These are phyloP conservation scores for Pseudoatta argentina DNA, from an alignment of 1,140 invertebrate genomes.

Conservation along the genomic window DNA sequence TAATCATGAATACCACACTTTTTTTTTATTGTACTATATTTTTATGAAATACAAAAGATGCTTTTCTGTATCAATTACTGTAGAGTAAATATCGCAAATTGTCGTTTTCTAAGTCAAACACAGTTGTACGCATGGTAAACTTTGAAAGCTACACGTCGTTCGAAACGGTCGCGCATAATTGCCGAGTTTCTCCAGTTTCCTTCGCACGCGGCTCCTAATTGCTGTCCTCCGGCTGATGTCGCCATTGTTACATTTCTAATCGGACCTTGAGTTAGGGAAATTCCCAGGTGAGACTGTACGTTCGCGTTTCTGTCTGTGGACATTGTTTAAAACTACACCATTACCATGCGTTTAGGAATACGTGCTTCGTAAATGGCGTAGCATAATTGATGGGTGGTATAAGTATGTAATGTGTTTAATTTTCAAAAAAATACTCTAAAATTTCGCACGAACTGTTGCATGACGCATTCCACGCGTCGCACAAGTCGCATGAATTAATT, in stretches of 20 bases:
- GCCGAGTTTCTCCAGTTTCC: slow-evolving; percentile 64
- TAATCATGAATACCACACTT: no score
- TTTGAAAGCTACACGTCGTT: slow-evolving; percentile 58
- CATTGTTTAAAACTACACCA: slow-evolving; percentile 25
- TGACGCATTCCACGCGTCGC: not conserved
- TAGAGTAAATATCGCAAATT: slow-evolving; percentile 14
- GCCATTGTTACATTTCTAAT: slow-evolving; percentile 62
- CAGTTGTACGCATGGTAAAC: slow-evolving; percentile 31
- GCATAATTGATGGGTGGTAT: slow-evolving; percentile 8
- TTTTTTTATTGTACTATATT: no score
- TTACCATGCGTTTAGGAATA: slow-evolving; percentile 45
- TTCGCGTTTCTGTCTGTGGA: slow-evolving; percentile 33
- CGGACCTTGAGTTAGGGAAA: slow-evolving; percentile 52
- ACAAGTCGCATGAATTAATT: slow-evolving; percentile 6
- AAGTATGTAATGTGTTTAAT: slow-evolving; percentile 25
- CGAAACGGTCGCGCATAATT: slow-evolving; percentile 57
- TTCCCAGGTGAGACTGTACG: slow-evolving; percentile 26
- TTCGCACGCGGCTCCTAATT: slow-evolving; percentile 61
- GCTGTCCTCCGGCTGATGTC: slow-evolving; percentile 58
- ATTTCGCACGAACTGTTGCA: slow-evolving; percentile 36
- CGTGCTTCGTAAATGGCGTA: slow-evolving; percentile 14
- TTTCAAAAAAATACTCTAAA: slow-evolving; percentile 19
- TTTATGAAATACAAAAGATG: not conserved
- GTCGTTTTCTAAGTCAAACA: slow-evolving; percentile 23
- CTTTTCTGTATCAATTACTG: not conserved